Base-by-base conservation (phyloP, 2,113 vertebrate genomes). In the Mormyrus iriodes region DNA sequence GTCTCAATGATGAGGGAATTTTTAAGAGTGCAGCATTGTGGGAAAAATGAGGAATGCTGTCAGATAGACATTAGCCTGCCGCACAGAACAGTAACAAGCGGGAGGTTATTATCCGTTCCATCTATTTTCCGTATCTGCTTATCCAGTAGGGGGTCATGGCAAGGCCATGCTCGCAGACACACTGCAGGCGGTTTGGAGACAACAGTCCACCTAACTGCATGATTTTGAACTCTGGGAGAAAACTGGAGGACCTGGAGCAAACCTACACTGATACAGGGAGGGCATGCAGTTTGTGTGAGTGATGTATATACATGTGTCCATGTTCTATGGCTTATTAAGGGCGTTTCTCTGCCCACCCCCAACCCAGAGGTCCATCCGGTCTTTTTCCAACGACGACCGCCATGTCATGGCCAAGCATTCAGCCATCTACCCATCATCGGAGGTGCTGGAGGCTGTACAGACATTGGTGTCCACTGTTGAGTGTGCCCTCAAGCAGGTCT, bases 371-470 rank as follows among this genome's bases (percentile, higher is more conserved):
- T 99, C 98, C 90, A 99, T 98, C 94, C 97, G 98, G 92, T 99
- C 98, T 91, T 99, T 99, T 92, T 97, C 97, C 90, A 99, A 99
- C 17, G 98, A 99, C 94, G 98, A 99, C 95, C 98, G 98, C 94
- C 98, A 99, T 44, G 98, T 99, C 91, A 99, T 99, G 98, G 97
- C 99, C 89, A 99, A 99, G 90, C 98, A 99, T 95, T 98, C 98
- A 93, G 97, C 97, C 92, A 98, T 99, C 92, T 99, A 99, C 93
- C 98, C 98, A 19, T 99, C 98, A 92, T 98, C 98, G 3, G 97
- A 98, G 90, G 97, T 98, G 92, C 96, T 99, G 89, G 98, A 99
- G 94, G 98, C 98, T 48, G 98, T 99, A 76, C 98, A 99, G 95
- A 97, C 97, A 91, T 97, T 99, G 94, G 98, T 99, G 55, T 99